These are phyloP conservation scores for Ploceus nigricollis DNA, from an alignment of 2,113 vertebrate genomes.

Conservation along the genomic window DNA sequence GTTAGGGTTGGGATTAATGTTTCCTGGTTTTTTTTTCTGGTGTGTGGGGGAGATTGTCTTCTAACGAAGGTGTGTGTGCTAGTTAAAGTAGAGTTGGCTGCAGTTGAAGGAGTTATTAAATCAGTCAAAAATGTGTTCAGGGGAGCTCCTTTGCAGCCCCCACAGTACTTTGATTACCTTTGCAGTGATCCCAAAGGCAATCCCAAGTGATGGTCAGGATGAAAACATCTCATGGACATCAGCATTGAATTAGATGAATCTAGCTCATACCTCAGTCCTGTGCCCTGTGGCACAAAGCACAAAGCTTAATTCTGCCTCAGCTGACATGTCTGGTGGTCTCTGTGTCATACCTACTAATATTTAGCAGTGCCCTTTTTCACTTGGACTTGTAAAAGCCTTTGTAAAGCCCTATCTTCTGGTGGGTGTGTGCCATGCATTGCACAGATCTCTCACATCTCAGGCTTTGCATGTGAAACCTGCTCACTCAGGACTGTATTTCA, in stretches of 20 bases:
- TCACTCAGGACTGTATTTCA: accelerated
- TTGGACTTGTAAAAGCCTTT: not conserved
- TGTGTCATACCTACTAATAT: not conserved
- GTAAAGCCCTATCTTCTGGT: not conserved
- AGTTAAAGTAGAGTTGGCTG: not conserved
- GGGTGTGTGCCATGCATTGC: too few relatives aligned
- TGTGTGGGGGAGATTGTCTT: accelerated
- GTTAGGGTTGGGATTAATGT: not conserved
- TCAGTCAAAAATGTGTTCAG: not conserved
- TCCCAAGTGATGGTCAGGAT: not conserved
- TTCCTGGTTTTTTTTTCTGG: not conserved
- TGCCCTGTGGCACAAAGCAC: not conserved
- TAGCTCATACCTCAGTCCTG: not conserved
- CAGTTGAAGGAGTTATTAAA: not conserved
- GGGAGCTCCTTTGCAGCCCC: not conserved
- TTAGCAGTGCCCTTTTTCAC: not conserved
- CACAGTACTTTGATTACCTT: not conserved
- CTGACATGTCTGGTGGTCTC: not conserved
- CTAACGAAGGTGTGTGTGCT: not conserved
- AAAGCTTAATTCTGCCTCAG: not conserved
- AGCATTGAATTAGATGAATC: not conserved
- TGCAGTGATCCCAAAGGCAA: not conserved
- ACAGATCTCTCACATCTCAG: not conserved
- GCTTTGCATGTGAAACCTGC: not conserved
- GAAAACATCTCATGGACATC: not conserved